phyloP scores from a whole-genome alignment of 2,797 vertebrate species.

The Enteromius unitaeniatus region DNA sequence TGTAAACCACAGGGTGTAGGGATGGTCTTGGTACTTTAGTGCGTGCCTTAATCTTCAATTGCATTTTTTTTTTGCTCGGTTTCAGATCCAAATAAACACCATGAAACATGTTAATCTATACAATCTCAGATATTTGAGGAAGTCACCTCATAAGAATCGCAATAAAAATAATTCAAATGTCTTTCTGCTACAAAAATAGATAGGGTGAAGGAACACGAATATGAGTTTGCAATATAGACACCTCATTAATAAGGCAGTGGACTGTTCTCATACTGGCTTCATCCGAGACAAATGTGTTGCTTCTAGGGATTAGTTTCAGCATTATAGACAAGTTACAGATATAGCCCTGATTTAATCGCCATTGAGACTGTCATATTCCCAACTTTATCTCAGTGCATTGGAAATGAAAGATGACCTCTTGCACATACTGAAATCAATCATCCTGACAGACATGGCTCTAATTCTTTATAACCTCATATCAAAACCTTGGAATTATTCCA shows the following conservation, averaged over 20 bases:
- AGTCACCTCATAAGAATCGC: neutral
- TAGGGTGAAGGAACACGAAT: constrained; percentile 17
- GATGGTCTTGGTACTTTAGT: constrained; percentile 21
- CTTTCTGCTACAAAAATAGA: constrained; percentile 25
- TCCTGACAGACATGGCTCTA: constrained; percentile 73
- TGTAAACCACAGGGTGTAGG: constrained; percentile 39
- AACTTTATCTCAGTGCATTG: constrained; percentile 79
- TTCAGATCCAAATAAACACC: constrained; percentile 16
- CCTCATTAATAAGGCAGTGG: constrained; percentile 53
- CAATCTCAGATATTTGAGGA: constrained; percentile 7
- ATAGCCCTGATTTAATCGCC: constrained; percentile 77
- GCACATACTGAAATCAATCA: constrained; percentile 81
- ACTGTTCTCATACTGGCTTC: constrained; percentile 47
- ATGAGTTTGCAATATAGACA: constrained; percentile 42
- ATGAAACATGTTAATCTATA: neutral
- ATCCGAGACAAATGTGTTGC: constrained; percentile 61
- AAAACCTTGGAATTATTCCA: constrained; percentile 67
- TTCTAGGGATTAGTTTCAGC: constrained; percentile 74
- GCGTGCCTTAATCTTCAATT: constrained; percentile 19
- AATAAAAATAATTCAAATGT: neutral
- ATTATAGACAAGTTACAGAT: constrained; percentile 76
- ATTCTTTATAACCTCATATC: constrained; percentile 66
- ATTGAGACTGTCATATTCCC: constrained; percentile 77
- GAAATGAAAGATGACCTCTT: constrained; percentile 80
- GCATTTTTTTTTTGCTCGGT: neutral